Evolutionary conservation across 2,888 invertebrate genomes (phyloP).

Genomic region (Marronus borbonicus): DNA sequence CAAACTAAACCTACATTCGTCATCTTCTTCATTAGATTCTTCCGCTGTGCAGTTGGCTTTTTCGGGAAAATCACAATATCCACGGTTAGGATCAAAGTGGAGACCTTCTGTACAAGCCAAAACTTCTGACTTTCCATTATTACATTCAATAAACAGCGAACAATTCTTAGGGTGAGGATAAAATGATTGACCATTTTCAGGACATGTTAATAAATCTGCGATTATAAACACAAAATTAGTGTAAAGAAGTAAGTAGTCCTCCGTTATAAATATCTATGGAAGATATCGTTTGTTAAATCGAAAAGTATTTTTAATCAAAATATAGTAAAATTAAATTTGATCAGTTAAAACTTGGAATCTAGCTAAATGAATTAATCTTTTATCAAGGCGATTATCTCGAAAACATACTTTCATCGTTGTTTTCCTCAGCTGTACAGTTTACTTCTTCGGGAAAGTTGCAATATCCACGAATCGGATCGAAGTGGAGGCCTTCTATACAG

Average conservation of each 20-base stretch:
- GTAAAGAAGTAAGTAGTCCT: no score
- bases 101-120: constrained; percentile 45
- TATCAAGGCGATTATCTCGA: no score
- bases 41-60: constrained; percentile 49
- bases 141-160: constrained; percentile 40
- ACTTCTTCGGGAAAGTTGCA: constrained; percentile 51
- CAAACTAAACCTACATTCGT: neutral
- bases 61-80: constrained; percentile 50
- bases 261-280: no score
- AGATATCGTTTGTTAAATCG: no score
- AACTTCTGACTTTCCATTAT: constrained; percentile 32
- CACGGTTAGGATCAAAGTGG: constrained; percentile 36
- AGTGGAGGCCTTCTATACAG: constrained; percentile 45
- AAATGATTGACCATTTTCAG: neutral
- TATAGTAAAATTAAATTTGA: no score
- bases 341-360: no score
- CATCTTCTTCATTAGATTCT: neutral
- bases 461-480: constrained; percentile 30
- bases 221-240: no score
- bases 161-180: constrained; percentile 31
- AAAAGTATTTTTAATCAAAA: no score
- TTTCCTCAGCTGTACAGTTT: neutral
- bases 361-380: no score
- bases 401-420: no score
- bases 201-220: neutral